Conservation (phyloP, 2,113 vertebrate species). For the Nothocercus nigrocapillus region DNA sequence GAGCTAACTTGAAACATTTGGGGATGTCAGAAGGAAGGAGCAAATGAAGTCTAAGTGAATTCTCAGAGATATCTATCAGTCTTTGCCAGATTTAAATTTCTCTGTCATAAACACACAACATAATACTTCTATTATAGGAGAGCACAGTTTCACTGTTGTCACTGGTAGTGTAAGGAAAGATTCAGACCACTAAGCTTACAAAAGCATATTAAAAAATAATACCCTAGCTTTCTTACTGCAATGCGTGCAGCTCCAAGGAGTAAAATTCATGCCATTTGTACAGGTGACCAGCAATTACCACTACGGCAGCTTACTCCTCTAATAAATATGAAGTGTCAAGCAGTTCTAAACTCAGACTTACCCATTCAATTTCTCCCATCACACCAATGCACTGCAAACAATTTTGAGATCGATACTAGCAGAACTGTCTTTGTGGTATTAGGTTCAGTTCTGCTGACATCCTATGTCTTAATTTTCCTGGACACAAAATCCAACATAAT, state of each 20-base stretch:
- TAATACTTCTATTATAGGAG: background rate
- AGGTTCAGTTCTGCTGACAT: conserved; percentile 10
- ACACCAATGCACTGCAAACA: conserved; percentile 34
- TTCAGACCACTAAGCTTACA: background rate
- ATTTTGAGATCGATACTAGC: conserved; percentile 56
- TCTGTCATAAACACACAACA: background rate
- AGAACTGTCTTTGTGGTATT: conserved; percentile 31
- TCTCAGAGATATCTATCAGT: background rate
- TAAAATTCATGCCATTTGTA: conserved; percentile 32
- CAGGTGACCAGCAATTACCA: conserved; percentile 42
- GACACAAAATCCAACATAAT: conserved; percentile 66
- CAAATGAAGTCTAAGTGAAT: background rate
- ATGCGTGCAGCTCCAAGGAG: background rate
- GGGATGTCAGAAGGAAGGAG: background rate
- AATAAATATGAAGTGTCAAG: conserved; percentile 44
- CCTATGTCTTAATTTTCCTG: conserved; percentile 54
- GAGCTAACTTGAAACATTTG: background rate
- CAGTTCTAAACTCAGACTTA: conserved; percentile 12
- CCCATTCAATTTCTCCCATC: conserved; percentile 20
- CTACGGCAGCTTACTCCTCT: conserved; percentile 28
- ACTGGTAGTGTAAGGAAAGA: background rate
- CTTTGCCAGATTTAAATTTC: background rate
- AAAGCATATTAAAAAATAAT: conserved; percentile 9
- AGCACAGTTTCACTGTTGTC: background rate
- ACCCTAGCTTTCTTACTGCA: background rate